Conservation (phyloP, 2,888 invertebrate genomes). For the Incurvaria masculella region DNA sequence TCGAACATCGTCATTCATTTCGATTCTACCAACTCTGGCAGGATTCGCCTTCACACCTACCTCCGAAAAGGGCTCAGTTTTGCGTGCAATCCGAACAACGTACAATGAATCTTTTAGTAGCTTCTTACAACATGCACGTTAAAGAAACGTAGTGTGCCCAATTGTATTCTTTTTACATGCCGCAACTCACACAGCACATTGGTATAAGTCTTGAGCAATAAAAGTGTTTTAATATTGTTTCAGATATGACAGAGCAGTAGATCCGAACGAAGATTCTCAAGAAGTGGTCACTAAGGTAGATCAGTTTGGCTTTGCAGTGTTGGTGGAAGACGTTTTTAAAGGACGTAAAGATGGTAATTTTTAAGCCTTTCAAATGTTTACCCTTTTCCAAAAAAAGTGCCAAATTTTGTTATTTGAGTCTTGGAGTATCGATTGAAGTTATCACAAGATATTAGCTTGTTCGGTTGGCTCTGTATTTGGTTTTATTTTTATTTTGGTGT, state of each 20-base stretch:
- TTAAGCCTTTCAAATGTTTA: no score
- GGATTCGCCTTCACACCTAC: no score
- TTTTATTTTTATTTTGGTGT: slow-evolving; percentile 8
- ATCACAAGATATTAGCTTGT: not conserved
- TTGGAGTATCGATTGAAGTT: slow-evolving; percentile 1
- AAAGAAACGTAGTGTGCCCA: no score
- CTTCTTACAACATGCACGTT: no score
- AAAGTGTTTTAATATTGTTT: slow-evolving; percentile 10
- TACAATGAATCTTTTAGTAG: not conserved
- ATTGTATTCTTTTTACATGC: no score
- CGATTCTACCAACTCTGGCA: no score
- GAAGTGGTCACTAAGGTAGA: slow-evolving; percentile 63
- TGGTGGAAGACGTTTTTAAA: slow-evolving; percentile 72
- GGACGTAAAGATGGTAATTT: slow-evolving; percentile 55
- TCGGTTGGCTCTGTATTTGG: not conserved
- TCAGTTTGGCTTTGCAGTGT: slow-evolving; percentile 71
- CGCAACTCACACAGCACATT: no score
- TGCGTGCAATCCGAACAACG: not conserved
- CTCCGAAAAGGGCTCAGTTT: no score
- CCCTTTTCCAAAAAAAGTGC: no score
- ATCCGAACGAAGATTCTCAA: slow-evolving; percentile 64
- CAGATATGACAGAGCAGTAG: slow-evolving; percentile 70
- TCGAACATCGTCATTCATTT: no score
- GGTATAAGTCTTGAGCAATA: not conserved
- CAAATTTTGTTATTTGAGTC: no score